These are phyloP conservation scores for Colistium nudipinnis DNA, from an alignment of 2,113 vertebrate species.

Conservation along the genomic window DNA sequence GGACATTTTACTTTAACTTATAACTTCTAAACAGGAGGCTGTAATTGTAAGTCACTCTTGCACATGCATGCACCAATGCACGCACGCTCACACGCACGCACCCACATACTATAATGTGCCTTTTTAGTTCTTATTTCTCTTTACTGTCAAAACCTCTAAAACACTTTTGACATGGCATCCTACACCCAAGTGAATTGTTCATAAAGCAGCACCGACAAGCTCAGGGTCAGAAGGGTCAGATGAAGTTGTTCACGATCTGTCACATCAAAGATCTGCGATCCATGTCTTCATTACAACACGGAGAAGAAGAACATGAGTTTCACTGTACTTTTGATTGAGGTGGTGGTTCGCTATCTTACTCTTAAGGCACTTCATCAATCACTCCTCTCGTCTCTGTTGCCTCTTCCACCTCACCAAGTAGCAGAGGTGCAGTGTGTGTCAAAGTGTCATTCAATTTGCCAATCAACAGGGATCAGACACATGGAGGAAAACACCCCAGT, in stretches of 20 bases:
- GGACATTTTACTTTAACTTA: conserved; percentile 58
- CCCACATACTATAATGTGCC: conserved; percentile 15
- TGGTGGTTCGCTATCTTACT: conserved; percentile 52
- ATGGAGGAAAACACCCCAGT: conserved; percentile 58
- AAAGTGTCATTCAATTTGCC: conserved; percentile 70
- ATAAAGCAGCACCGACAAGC: conserved; percentile 41
- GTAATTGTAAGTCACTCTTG: conserved; percentile 25
- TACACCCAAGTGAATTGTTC: conserved; percentile 36
- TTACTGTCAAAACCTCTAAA: conserved; percentile 21
- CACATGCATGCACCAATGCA: background rate
- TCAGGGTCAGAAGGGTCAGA: conserved; percentile 36
- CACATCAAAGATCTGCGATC: conserved; percentile 53
- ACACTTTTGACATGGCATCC: conserved; percentile 31
- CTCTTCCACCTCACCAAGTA: conserved; percentile 26
- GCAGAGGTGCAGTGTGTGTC: conserved; percentile 45
- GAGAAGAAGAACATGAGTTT: conserved; percentile 36
- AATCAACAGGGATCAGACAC: conserved; percentile 45
- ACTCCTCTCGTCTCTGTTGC: conserved; percentile 11
- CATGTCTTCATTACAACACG: conserved; percentile 40
- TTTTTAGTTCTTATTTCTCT: conserved; percentile 42
- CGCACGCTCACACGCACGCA: background rate
- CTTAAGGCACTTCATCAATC: conserved; percentile 35
- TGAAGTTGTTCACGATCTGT: conserved; percentile 46
- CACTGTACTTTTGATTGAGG: conserved; percentile 54
- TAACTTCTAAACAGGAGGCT: conserved; percentile 61